Conservation (phyloP, 2,113 vertebrate species). For the Triplophysa dalaica region DNA sequence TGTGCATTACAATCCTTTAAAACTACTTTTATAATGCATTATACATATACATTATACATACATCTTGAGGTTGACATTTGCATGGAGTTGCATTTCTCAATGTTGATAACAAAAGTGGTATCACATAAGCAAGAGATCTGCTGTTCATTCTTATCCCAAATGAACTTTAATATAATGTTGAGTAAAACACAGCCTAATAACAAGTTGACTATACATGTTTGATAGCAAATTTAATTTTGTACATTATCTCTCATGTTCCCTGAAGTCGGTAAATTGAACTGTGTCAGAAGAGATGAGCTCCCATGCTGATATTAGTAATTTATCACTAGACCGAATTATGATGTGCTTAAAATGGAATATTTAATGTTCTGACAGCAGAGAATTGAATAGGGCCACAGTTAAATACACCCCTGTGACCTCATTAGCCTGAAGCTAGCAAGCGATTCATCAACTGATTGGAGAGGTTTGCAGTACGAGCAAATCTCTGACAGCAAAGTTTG, state of each 20-base stretch:
- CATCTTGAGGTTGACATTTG: no score
- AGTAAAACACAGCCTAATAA: background rate
- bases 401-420: constrained; percentile 43
- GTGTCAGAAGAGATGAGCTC: constrained; percentile 8
- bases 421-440: constrained; percentile 39
- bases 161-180: no score
- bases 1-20: no score
- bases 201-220: constrained; percentile 2
- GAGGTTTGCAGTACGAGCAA: constrained; percentile 32
- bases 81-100: no score
- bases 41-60: no score
- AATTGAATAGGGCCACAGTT: constrained; percentile 47
- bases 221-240: background rate
- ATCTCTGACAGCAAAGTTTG: constrained; percentile 8
- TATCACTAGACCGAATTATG: constrained; percentile 21
- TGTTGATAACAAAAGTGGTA: no score
- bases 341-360: constrained; percentile 38
- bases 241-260: constrained; percentile 4
- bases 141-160: no score
- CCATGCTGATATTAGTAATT: constrained; percentile 26
- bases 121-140: no score
- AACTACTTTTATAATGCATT: no score
- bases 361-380: constrained; percentile 37
- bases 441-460: constrained; percentile 42
- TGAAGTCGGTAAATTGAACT: constrained; percentile 25